A percentile compares a stretch with the other conserved stretches of the same genome.
Evolutionary conservation across 2,888 invertebrate genomes (phyloP).

Genomic region (Zygogramma bicolorata): DNA sequence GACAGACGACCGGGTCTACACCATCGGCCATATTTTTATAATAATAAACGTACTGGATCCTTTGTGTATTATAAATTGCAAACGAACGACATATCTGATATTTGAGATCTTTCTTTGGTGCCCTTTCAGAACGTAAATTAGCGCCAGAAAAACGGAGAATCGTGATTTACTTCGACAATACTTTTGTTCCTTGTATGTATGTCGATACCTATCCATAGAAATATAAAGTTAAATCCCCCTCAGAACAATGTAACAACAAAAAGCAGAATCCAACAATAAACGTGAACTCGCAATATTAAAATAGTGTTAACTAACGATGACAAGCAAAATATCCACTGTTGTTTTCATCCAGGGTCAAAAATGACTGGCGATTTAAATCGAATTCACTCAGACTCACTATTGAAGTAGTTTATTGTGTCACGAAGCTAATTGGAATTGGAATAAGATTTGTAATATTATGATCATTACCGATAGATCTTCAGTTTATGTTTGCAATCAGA

Average conservation of each 20-base stretch:
- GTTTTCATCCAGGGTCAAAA: conserved; percentile 45
- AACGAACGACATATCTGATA: no score
- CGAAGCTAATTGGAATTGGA: not conserved
- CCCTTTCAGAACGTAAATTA: no score
- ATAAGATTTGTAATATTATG: not conserved
- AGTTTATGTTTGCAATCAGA: no score
- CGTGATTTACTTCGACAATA: no score
- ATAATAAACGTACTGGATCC: no score
- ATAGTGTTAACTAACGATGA: conserved; percentile 46
- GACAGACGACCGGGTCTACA: no score
- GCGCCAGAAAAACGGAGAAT: no score
- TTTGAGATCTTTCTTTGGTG: no score
- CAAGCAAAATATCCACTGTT: conserved; percentile 45
- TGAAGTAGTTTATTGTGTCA: conserved; percentile 43
- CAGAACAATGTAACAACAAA: not conserved
- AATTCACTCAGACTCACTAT: conserved; percentile 38
- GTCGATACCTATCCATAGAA: no score
- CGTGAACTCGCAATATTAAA: conserved; percentile 28
- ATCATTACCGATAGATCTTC: not conserved
- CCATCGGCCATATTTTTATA: no score
- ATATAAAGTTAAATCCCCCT: not conserved
- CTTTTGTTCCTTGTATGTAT: no score
- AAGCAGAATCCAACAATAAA: not conserved
- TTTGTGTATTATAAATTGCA: no score
- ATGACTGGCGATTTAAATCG: conserved; percentile 45